phyloP scores from a whole-genome alignment of 2,888 invertebrate species.

The Coecobrya sp. region DNA sequence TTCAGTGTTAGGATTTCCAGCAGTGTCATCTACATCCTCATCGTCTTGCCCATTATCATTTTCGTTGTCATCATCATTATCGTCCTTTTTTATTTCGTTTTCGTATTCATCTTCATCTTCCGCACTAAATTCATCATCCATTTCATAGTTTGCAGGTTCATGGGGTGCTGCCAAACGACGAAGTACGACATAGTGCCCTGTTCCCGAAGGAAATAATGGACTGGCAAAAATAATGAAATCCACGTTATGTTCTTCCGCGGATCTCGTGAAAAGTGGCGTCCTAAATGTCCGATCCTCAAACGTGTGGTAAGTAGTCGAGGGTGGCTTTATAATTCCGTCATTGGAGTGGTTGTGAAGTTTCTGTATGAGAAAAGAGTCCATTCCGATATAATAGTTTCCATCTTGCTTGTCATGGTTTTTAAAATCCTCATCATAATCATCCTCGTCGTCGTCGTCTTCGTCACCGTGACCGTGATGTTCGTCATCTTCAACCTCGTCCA shows the following conservation, averaged over 20 bases:
- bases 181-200: constrained; percentile 64
- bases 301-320: constrained; percentile 21
- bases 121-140: constrained; percentile 41
- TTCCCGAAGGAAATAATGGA: constrained; percentile 49
- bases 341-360: background rate
- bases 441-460: background rate
- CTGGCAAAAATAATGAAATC: constrained; percentile 61
- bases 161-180: constrained; percentile 31
- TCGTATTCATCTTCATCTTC: constrained; percentile 41
- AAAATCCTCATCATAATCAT: background rate
- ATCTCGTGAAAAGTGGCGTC: constrained; percentile 38
- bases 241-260: constrained; percentile 18
- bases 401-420: background rate
- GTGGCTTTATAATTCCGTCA: background rate
- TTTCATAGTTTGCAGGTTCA: background rate
- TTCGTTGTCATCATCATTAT: background rate
- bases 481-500: constrained; percentile 14
- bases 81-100: background rate
- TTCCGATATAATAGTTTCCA: background rate
- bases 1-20: background rate
- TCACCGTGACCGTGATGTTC: background rate
- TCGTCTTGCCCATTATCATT: background rate
- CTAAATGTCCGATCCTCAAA: constrained; percentile 19
- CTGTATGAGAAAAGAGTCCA: constrained; percentile 28
- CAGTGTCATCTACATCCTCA: background rate